Evolutionary conservation across 2,797 vertebrate species (phyloP), one percentile per base, ranked within the genome.

Genomic region (Oreortyx pictus): DNA sequence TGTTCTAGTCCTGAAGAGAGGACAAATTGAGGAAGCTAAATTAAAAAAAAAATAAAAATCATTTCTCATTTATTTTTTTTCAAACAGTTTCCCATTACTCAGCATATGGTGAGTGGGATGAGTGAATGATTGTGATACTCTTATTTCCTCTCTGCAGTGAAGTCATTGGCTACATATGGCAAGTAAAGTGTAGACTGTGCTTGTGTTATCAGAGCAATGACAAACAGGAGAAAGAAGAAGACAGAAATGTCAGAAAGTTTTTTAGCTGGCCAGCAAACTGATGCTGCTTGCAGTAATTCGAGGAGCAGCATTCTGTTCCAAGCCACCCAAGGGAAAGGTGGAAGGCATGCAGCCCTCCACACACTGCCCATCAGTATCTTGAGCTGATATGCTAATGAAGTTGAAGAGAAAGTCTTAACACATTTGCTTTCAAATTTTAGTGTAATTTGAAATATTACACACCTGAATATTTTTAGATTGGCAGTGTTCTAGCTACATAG

Each of bases 361-460:
- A 52, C 14, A 17, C 29, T 52, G 29, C 50, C 27, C 50, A 83
- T 11, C 11, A 74, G 9, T 56, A 73, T 19, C 18, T 79, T 77
- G 3, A 35, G 60, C n/a, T 73, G 44, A 6, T 76, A 1, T 35
- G 0, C 0, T 47, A 52, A 60, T 46, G 14, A 41, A 64, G 39
- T 11, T 8, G 47, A 77, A 56, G 44, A 74, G 18, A 64, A 86
- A 60, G 44, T 74, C 18, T 70, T 35, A 18, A 6, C 33, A 7
- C 67, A 24, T 47, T 61, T 79, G 6, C 35, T 83, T 89, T 65
- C 9, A 8, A 67, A 0, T 64, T 23, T 54, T 89, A 68, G 8
- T 79, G 23, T 49, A 70, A 74, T 77, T 43, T 60, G 23, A 77
- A 79, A 31, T 87, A 52, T 19, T 65, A 57, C 37, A 12, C 13